phyloP scores from a whole-genome alignment of 2,888 invertebrate genomes.

The Nomada flava region DNA sequence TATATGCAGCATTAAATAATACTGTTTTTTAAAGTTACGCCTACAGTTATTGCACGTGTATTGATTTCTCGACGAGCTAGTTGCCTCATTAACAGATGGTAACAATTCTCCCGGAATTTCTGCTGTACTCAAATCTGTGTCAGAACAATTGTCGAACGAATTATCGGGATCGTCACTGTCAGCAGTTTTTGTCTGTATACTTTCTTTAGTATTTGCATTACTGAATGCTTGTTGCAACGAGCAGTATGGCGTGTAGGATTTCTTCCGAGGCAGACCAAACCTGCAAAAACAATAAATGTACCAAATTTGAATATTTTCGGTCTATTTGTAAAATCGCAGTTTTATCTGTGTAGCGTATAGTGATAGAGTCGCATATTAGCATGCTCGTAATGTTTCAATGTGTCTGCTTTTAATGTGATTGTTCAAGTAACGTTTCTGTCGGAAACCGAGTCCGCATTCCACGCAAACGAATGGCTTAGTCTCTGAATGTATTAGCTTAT shows the following conservation, averaged over 20 bases:
- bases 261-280: slow-evolving; percentile 64
- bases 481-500: slow-evolving; percentile 85
- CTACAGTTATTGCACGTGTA: slow-evolving; percentile 59
- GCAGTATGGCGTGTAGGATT: slow-evolving; percentile 55
- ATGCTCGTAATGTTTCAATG: slow-evolving; percentile 66
- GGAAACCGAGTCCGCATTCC: slow-evolving; percentile 84
- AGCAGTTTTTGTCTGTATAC: no score
- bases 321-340: slow-evolving; percentile 2
- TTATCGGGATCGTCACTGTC: slow-evolving; percentile 1
- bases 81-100: neutral
- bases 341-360: slow-evolving; percentile 31
- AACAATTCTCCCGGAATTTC: neutral
- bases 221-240: slow-evolving; percentile 29
- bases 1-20: slow-evolving; percentile 41
- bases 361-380: slow-evolving; percentile 51
- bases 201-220: neutral
- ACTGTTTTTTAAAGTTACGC: slow-evolving; percentile 58
- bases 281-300: slow-evolving; percentile 77
- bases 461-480: slow-evolving; percentile 85
- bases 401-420: slow-evolving; percentile 85
- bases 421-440: slow-evolving; percentile 85
- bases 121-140: neutral
- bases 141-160: neutral
- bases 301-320: slow-evolving; percentile 52
- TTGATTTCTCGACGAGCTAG: slow-evolving; percentile 2